A percentile compares a stretch with the other conserved stretches of the same genome.
These are phyloP conservation scores for Hirundo rustica DNA, from an alignment of 2,797 vertebrate genomes.

Conservation along the genomic window DNA sequence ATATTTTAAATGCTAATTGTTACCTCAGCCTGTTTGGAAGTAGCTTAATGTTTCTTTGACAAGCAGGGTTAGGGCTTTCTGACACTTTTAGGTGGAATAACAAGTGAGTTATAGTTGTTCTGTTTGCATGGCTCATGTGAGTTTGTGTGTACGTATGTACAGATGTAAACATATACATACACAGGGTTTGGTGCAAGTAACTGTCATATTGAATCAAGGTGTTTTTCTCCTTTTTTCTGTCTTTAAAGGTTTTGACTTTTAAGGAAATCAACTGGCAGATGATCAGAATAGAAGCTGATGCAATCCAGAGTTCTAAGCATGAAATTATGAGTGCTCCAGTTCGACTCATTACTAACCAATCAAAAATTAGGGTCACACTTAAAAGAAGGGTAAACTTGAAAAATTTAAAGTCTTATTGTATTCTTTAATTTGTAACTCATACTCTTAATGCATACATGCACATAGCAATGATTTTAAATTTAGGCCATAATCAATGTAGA, in stretches of 20 bases:
- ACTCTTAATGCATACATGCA: not conserved
- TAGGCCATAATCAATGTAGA: not conserved
- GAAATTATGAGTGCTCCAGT: conserved; percentile 96
- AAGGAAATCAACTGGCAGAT: conserved; percentile 99
- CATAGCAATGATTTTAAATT: not conserved
- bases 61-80: not conserved
- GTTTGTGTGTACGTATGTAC: not conserved
- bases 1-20: not conserved
- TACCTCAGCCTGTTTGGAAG: not conserved
- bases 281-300: conserved; percentile 98
- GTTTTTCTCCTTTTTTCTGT: conserved; percentile 34
- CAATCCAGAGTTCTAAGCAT: conserved; percentile 93
- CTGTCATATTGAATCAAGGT: not conserved
- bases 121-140: not conserved
- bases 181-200: not conserved
- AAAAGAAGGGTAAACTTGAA: conserved; percentile 91
- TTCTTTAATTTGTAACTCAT: not conserved
- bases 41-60: not conserved
- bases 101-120: not conserved
- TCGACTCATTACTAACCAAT: conserved; percentile 98
- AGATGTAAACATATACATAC: not conserved
- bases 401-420: not conserved
- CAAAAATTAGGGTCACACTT: conserved; percentile 94
- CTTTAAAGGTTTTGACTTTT: conserved; percentile 91
- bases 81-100: not conserved